A percentile compares a stretch with the other conserved stretches of the same genome.
phyloP scores from a whole-genome alignment of 1,140 invertebrate species.

The Eupristina koningsbergeri region DNA sequence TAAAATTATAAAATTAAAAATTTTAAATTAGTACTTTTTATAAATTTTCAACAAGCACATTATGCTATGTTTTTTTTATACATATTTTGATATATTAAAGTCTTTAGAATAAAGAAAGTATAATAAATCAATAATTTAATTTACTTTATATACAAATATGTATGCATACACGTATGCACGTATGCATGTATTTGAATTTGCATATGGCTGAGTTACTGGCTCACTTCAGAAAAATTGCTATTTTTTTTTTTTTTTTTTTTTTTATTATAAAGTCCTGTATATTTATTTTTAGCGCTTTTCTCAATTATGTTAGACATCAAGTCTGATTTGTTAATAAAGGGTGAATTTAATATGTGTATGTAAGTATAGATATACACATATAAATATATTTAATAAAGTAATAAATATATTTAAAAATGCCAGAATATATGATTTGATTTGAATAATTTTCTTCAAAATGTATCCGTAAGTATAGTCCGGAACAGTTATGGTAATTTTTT shows the following conservation, averaged over 20 bases:
- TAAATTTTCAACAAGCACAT: slow-evolving; percentile 29
- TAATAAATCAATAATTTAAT: neutral
- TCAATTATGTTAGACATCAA: slow-evolving; percentile 36
- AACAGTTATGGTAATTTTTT: too few relatives aligned
- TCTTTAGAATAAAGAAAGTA: neutral
- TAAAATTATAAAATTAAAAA: neutral
- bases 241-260: slow-evolving; percentile 39
- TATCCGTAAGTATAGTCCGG: neutral
- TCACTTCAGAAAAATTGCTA: slow-evolving; percentile 20
- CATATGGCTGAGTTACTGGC: neutral
- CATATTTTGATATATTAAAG: neutral
- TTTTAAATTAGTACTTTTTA: slow-evolving; percentile 1
- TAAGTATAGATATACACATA: neutral
- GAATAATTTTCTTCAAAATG: neutral
- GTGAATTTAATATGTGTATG: neutral
- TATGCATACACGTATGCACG: neutral
- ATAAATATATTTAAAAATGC: slow-evolving; percentile 41
- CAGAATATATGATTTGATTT: neutral
- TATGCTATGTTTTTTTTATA: slow-evolving; percentile 37
- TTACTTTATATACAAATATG: too few relatives aligned
- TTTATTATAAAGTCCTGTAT: slow-evolving; percentile 32
- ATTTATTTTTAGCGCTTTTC: slow-evolving; percentile 43
- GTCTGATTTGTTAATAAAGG: slow-evolving; percentile 47
- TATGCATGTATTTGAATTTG: neutral
- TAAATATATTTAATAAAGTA: slow-evolving; percentile 18